Evolutionary conservation across 2,797 vertebrate genomes (phyloP), one percentile per base, ranked within the genome.

Genomic region (Enteromius mattozi): DNA sequence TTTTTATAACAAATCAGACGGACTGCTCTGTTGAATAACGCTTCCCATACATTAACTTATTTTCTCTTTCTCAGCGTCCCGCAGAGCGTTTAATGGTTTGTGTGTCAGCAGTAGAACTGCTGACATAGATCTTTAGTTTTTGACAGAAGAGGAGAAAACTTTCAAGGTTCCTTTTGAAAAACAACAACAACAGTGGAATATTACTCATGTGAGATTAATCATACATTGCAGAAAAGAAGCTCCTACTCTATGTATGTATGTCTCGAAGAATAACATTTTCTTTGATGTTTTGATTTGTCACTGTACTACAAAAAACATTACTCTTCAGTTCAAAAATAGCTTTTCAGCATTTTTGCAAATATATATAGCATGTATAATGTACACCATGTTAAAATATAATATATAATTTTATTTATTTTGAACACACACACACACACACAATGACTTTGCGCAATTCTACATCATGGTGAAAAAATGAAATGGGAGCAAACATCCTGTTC

Each of bases 21-120:
- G 75, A 87, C 45, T 82, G 76, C 81, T 82, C 87, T 61, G 59
- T 82, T 69, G 74, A 80, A 65, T 88, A 78, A 77, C 4, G 24
- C 69, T 75, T 86, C 45, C 3, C 40, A 65, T 71, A 78, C 80
- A 85, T 79, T 69, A 37, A 71, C 77, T 81, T 30, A 42, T 63
- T 75, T 54, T 70, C 65, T 84, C 70, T 82, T 59, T 88, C 13
- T 70, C 71, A 51, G 74, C 37, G 27, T 24, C 72, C 83, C 80
- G 33, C 42, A 40, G 78, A 81, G 81, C 33, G 6, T 85, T 85
- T 49, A 85, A 87, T 85, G 47, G 59, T 74, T 77, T 70, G 79
- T 47, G 72, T 86, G 72, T 81, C 63, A 71, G 47, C 24, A 49
- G 27, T 56, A 35, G 33, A 81, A 83, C 35, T 79, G 81, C 74